Evolutionary conservation across 2,888 invertebrate genomes (phyloP).

Genomic region (Ectemnius lituratus): DNA sequence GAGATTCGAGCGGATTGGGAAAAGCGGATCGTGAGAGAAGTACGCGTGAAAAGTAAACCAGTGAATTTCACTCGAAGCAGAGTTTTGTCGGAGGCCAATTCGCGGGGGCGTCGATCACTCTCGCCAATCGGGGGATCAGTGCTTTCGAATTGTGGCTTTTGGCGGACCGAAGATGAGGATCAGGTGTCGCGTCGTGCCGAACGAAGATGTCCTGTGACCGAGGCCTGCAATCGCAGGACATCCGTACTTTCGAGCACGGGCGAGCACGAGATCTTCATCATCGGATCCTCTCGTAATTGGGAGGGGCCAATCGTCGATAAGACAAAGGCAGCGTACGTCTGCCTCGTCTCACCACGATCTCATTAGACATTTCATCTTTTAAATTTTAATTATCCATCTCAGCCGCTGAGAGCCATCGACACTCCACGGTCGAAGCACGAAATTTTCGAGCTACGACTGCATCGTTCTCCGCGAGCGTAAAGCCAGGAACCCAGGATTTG

Average conservation of each 20-base stretch:
- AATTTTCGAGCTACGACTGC: conserved; percentile 44
- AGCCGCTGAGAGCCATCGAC: conserved; percentile 28
- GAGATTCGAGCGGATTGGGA: too few species aligned
- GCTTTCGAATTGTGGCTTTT: neutral
- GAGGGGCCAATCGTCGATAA: conserved; percentile 6
- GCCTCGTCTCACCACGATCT: conserved; percentile 42
- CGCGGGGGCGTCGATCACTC: neutral
- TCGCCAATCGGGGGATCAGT: neutral
- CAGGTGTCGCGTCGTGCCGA: conserved; percentile 60
- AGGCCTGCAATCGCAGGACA: conserved; percentile 76
- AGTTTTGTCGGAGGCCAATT: neutral
- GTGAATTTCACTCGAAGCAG: neutral
- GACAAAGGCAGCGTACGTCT: conserved; percentile 70
- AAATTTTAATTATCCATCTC: neutral
- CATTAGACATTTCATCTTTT: neutral
- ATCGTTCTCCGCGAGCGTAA: conserved; percentile 23
- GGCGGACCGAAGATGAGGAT: conserved; percentile 23
- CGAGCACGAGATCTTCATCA: conserved; percentile 43
- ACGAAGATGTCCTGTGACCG: conserved; percentile 71
- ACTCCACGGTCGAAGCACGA: neutral
- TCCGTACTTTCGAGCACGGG: conserved; percentile 64
- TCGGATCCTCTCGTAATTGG: neutral
- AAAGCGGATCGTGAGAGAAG: too few species aligned
- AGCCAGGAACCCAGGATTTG: conserved; percentile 15
- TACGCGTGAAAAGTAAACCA: too few species aligned